phyloP scores from a whole-genome alignment of 2,113 vertebrate species.

The Climacteris rufus region DNA sequence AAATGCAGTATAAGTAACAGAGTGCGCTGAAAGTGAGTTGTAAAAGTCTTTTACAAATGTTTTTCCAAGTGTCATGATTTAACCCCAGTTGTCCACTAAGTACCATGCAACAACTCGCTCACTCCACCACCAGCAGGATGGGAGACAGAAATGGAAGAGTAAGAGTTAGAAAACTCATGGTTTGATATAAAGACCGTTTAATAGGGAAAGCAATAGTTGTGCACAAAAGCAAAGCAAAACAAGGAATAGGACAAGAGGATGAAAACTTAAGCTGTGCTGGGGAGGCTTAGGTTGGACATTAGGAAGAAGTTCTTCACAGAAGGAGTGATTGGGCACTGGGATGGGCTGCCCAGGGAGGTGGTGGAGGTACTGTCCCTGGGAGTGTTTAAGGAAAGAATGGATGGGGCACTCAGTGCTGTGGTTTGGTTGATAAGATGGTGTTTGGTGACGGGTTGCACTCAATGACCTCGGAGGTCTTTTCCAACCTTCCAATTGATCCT shows the following conservation, averaged over 20 bases:
- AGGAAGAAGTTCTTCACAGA: background rate
- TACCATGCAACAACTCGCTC: rapidly evolving
- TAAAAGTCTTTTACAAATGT: background rate
- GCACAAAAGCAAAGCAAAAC: background rate
- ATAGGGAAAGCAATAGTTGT: background rate
- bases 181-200: background rate
- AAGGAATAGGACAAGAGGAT: background rate
- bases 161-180: background rate
- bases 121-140: background rate
- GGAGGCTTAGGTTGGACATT: background rate
- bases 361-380: background rate
- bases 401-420: background rate
- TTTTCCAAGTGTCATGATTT: background rate
- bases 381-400: background rate
- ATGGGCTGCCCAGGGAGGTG: background rate
- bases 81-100: background rate
- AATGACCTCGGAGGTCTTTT: background rate
- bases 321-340: background rate
- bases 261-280: rapidly evolving
- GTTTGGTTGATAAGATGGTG: background rate
- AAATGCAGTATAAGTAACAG: background rate
- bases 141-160: background rate
- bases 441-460: background rate
- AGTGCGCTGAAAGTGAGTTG: background rate
- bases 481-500: background rate